These are phyloP conservation scores for Pipistrellus pipistrellus DNA, from an alignment of 2,797 vertebrate genomes.

Conservation along the genomic window DNA sequence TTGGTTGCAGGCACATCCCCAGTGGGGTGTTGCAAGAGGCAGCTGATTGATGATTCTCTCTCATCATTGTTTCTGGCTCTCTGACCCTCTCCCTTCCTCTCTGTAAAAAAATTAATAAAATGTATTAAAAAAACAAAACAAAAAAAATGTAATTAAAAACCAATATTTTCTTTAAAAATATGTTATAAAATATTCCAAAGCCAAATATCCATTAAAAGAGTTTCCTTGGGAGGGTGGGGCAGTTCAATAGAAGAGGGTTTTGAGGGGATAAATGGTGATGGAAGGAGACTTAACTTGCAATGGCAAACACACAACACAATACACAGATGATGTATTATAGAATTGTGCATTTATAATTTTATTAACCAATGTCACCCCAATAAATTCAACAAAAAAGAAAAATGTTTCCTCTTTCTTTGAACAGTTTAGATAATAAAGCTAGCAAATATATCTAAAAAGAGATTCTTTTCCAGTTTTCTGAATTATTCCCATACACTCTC, in stretches of 20 bases:
- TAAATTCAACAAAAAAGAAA: neutral
- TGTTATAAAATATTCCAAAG: slow-evolving; percentile 14
- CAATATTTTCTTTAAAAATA: neutral
- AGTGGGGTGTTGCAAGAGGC: no score
- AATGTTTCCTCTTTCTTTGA: slow-evolving; percentile 27
- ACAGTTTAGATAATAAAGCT: slow-evolving; percentile 36
- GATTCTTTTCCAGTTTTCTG: slow-evolving; percentile 36
- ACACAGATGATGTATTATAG: neutral
- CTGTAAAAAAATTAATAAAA: no score
- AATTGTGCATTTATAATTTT: neutral
- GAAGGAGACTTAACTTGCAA: neutral
- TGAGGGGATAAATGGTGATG: neutral
- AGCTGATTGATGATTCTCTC: no score
- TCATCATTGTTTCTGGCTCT: no score
- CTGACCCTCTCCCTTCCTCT: no score
- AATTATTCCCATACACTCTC: slow-evolving; percentile 26
- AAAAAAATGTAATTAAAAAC: neutral
- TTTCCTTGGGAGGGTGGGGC: neutral
- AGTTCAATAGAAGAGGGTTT: neutral
- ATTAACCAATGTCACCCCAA: neutral
- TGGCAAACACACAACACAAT: neutral
- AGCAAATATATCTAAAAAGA: slow-evolving; percentile 26
- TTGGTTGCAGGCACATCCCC: no score
- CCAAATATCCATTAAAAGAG: slow-evolving; percentile 36
- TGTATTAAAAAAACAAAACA: no score